A percentile compares a stretch with the other conserved stretches of the same genome.
Conservation (phyloP, 2,888 invertebrate genomes). For the Clivina fossor region DNA sequence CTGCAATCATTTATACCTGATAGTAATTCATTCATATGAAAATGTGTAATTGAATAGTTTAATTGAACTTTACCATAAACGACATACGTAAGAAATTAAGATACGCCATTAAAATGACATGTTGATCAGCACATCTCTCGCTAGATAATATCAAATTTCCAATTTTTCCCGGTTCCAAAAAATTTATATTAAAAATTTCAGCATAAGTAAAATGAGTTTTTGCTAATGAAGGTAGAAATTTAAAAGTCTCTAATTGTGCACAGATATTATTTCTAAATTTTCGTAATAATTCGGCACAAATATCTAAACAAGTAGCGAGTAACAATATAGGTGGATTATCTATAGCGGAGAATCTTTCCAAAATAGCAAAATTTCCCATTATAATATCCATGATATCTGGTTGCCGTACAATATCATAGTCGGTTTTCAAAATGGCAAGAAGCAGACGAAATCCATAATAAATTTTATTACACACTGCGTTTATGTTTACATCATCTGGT, state of each 20-base stretch:
- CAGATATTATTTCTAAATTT: conserved; percentile 53
- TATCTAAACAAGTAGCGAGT: conserved; percentile 59
- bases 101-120: conserved; percentile 56
- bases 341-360: conserved; percentile 45
- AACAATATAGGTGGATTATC: conserved; percentile 58
- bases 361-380: neutral
- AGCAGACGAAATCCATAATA: too few relatives aligned
- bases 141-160: conserved; percentile 62
- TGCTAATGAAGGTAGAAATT: conserved; percentile 58
- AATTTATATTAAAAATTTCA: conserved; percentile 64
- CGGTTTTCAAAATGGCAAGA: conserved; percentile 8
- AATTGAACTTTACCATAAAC: conserved; percentile 48
- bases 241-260: conserved; percentile 57
- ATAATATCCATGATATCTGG: neutral
- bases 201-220: conserved; percentile 57
- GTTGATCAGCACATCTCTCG: conserved; percentile 60
- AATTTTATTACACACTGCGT: too few relatives aligned
- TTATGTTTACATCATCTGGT: too few relatives aligned
- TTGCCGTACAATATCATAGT: neutral
- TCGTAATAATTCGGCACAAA: conserved; percentile 59
- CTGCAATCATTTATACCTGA: neutral
- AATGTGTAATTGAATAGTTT: neutral
- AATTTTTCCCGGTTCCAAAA: conserved; percentile 64
- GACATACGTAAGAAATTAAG: conserved; percentile 51
- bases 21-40: too few relatives aligned